Base-by-base conservation (phyloP, 2,888 invertebrate genomes). In the Drosophila phalerata region DNA sequence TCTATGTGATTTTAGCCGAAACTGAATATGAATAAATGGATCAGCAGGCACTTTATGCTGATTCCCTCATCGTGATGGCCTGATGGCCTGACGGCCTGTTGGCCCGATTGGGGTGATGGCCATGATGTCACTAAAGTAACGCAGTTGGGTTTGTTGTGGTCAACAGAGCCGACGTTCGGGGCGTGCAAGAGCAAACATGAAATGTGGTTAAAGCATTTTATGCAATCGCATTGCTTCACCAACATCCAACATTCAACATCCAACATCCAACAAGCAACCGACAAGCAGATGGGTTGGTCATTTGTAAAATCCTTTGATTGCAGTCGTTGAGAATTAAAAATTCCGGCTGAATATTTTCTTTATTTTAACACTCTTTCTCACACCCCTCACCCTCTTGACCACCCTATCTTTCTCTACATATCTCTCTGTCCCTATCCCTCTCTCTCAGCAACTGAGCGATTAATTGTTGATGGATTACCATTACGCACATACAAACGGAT, bases 121-220 rank as follows among this genome's bases (percentile, higher is more conserved):
- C 67, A 68, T 61, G 76, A 65, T 76, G 76, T 69, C 79, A 75
- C 69, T 43, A 52, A 76, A 79, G 76, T 69, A 76, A 74, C 64
- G 42, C 42, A 75, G 76, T 75, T 60, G 79, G 64, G 57, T 55
- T 65, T 79, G 57, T 55, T 74, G 76, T 28, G 76, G 76, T 75
- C 69, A 53, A 71, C 62, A 65, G 58, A 58, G 55, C 42, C 48
- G 79, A 69, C 68, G 60, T 25, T 45, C 25, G 56, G 45, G 52
- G 58, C 53, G 53, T 58, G 69, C 69, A 61, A 69, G 73, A 71
- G 79, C 79, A 81, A 81, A 81, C 81, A 81, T 79, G 78, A 79
- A 81, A 81, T 79, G 79, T 78, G 79, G 79, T 79, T 81, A 70
- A 81, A 79, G 74, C 80, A 79, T 80, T 82, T 79, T 79, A 81